Evolutionary conservation across 2,113 vertebrate genomes (phyloP), one percentile per base, ranked within the genome.

Genomic region (Sprattus sprattus): DNA sequence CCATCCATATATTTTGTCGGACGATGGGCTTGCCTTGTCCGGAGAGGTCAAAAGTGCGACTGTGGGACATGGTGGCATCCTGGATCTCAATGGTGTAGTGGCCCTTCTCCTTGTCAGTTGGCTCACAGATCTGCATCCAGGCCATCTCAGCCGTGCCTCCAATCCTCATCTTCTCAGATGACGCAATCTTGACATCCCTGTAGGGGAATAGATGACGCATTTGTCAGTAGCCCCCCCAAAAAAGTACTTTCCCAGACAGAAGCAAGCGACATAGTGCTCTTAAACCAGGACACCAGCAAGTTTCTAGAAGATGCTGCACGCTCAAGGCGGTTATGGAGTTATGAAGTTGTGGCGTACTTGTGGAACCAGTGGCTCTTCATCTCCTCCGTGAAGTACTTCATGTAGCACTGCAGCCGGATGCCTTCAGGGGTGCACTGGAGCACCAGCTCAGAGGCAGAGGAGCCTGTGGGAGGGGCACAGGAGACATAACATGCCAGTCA

Each of bases 361-460:
- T 99, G 98, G 83, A 95, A 97, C 98, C 98, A 99, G 89, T 89
- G 92, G 80, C 96, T 96, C 89, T 96, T 97, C 97, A 99, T 98
- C 92, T 99, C 98, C 88, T 99, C 98, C 0, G 95, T 97, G 92
- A 97, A 99, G 88, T 99, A 99, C 86, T 95, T 99, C 96, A 99
- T 93, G 94, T 95, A 97, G 90, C 97, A 99, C 86, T 99, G 97
- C n/a, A 99, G 95, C 82, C 97, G 92, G 91, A 99, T 99, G 84
- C 98, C 98, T 89, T 99, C 98, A 0, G 97, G 96, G 54, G 97
- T 99, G 89, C 98, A 99, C 87, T 98, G 96, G 83, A 99, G 52
- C 92, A 97, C 97, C 92, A 99, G 91, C 0, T 96, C 96, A 80
- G 98, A 99, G n/a, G 98, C 98, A 47, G 97, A 96, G 0, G 93